Evolutionary conservation across 2,113 vertebrate species (phyloP).

Genomic region (Dasyurus viverrinus): DNA sequence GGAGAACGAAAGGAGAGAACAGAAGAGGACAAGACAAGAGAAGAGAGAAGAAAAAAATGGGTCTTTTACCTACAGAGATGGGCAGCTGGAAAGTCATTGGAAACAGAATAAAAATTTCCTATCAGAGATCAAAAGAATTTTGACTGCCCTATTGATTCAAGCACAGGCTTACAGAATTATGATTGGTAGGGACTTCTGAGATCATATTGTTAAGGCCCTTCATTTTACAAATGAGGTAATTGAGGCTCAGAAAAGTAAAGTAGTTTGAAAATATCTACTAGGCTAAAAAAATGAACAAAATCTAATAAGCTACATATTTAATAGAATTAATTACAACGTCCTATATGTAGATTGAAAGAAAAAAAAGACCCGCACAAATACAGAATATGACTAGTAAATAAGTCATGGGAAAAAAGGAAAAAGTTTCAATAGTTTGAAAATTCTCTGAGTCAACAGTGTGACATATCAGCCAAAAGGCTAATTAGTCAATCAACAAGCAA

Average conservation of each 20-base stretch:
- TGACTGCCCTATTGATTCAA: neutral
- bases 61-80: slow-evolving; percentile 13
- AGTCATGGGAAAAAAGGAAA: neutral
- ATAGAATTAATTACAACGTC: neutral
- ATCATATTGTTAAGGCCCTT: neutral
- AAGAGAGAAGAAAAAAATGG: neutral
- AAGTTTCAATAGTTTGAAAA: neutral
- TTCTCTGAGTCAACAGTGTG: neutral
- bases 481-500: neutral
- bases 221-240: neutral
- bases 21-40: too few relatives aligned
- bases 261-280: neutral
- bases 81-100: slow-evolving; percentile 24
- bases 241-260: neutral
- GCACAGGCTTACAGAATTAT: neutral
- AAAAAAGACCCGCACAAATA: neutral
- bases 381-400: neutral
- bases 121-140: neutral
- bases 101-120: slow-evolving; percentile 7
- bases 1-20: too few relatives aligned
- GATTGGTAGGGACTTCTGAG: neutral
- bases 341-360: neutral
- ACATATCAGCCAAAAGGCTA: neutral
- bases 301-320: neutral
- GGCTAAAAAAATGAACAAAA: neutral